Evolutionary conservation across 1,140 invertebrate species (phyloP).

Genomic region (Anoplolepis gracilipes): DNA sequence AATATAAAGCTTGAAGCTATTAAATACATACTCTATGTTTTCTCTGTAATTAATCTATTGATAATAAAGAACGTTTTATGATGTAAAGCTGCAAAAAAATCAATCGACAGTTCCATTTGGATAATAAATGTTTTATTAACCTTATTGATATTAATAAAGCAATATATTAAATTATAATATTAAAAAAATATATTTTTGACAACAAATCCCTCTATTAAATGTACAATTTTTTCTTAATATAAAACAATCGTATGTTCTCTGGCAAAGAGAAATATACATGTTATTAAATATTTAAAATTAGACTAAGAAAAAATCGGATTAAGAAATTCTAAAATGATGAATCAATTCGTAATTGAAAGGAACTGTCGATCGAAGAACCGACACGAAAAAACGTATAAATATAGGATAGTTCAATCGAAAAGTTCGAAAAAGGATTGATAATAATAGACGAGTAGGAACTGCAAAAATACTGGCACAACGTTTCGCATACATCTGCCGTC

Average conservation of each 20-base stretch:
- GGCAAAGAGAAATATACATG: background rate
- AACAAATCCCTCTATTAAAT: too few species aligned
- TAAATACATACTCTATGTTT: constrained; percentile 1
- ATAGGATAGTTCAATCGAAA: constrained; percentile 16
- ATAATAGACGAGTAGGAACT: constrained; percentile 55
- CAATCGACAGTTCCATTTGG: constrained; percentile 5
- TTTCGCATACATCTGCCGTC: constrained; percentile 31
- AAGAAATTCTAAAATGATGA: background rate
- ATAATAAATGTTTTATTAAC: background rate
- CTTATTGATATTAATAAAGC: background rate
- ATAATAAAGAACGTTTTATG: background rate
- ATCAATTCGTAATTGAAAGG: background rate
- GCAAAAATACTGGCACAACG: constrained; percentile 46
- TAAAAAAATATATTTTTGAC: too few species aligned
- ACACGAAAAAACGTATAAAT: constrained; percentile 11
- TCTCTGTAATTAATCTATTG: constrained; percentile 27
- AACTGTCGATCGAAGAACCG: constrained; percentile 4
- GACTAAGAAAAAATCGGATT: background rate
- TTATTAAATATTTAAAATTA: constrained; percentile 12
- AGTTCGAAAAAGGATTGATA: constrained; percentile 11
- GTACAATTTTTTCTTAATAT: background rate
- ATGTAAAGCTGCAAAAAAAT: constrained; percentile 15
- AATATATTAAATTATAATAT: too few species aligned
- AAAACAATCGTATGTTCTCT: constrained; percentile 11
- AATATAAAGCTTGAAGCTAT: constrained; percentile 2